Evolutionary conservation across 2,888 invertebrate genomes (phyloP).

Genomic region (Polymixis flavicincta): DNA sequence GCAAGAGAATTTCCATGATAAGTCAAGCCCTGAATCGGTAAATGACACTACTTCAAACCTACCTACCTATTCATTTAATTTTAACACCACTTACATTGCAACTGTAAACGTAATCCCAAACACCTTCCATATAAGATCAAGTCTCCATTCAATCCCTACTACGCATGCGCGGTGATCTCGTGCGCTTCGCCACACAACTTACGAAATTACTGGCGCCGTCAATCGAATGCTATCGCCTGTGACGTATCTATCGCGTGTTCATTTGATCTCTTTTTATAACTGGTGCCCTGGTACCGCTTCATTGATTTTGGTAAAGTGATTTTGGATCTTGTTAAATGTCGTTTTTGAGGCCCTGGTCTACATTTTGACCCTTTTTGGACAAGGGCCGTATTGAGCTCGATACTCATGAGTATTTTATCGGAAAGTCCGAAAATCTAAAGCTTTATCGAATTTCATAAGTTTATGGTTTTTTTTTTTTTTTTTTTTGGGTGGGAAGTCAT

Average conservation of each 20-base stretch:
- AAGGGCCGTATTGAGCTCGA: background rate
- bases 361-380: conserved; percentile 1
- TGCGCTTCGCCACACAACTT: conserved; percentile 76
- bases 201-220: conserved; percentile 82
- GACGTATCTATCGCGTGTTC: conserved; percentile 72
- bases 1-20: conserved; percentile 8
- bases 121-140: conserved; percentile 39
- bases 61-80: conserved; percentile 9
- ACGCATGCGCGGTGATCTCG: conserved; percentile 56
- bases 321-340: conserved; percentile 23
- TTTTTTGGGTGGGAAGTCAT: too few relatives aligned
- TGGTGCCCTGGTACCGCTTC: conserved; percentile 54
- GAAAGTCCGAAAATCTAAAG: background rate
- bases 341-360: conserved; percentile 19
- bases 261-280: conserved; percentile 55
- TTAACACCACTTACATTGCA: conserved; percentile 26
- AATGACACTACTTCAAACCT: conserved; percentile 11
- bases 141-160: conserved; percentile 49
- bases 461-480: too few relatives aligned
- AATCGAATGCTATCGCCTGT: conserved; percentile 79
- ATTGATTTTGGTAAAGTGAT: conserved; percentile 50
- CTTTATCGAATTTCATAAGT: background rate
- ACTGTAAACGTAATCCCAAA: conserved; percentile 47
- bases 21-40: background rate
- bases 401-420: background rate